A percentile compares a stretch with the other conserved stretches of the same genome.
These are phyloP conservation scores for Teleogryllus occipitalis DNA, from an alignment of 1,140 invertebrate genomes.

Conservation along the genomic window DNA sequence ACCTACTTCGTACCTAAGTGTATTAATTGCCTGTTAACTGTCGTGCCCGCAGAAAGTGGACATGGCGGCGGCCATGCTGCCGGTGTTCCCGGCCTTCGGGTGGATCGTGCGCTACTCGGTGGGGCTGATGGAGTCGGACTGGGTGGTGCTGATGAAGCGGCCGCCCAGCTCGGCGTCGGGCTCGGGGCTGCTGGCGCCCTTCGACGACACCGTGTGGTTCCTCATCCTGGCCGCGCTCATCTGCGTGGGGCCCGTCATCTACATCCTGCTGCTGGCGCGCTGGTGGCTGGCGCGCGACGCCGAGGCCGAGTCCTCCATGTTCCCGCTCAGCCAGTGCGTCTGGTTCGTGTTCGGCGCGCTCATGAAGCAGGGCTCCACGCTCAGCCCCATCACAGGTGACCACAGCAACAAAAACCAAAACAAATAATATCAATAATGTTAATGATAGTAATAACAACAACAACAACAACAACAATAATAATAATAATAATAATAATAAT, in stretches of 20 bases:
- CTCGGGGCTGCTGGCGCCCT: conserved; percentile 71
- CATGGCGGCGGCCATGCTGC: conserved; percentile 66
- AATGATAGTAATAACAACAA: neutral
- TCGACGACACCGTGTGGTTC: conserved; percentile 66
- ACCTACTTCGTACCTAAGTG: conserved; percentile 12
- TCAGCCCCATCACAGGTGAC: conserved; percentile 65
- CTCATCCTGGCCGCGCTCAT: conserved; percentile 62
- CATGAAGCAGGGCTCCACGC: conserved; percentile 75
- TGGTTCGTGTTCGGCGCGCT: conserved; percentile 84
- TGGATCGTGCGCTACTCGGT: conserved; percentile 52
- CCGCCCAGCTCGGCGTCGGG: conserved; percentile 72
- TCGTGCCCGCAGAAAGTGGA: conserved; percentile 52
- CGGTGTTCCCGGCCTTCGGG: conserved; percentile 49
- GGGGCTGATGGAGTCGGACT: conserved; percentile 59
- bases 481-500: conserved; percentile 8
- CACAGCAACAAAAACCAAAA: too few relatives aligned
- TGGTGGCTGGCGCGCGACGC: conserved; percentile 43
- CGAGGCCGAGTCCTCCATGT: conserved; percentile 40
- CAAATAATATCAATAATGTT: neutral
- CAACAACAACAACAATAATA: neutral
- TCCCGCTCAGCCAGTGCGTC: conserved; percentile 56
- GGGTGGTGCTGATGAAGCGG: conserved; percentile 68
- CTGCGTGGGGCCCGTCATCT: conserved; percentile 68
- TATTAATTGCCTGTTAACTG: conserved; percentile 18
- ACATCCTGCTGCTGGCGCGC: conserved; percentile 54